Conservation (phyloP, 2,888 invertebrate genomes). For the Phorcus lineatus region DNA sequence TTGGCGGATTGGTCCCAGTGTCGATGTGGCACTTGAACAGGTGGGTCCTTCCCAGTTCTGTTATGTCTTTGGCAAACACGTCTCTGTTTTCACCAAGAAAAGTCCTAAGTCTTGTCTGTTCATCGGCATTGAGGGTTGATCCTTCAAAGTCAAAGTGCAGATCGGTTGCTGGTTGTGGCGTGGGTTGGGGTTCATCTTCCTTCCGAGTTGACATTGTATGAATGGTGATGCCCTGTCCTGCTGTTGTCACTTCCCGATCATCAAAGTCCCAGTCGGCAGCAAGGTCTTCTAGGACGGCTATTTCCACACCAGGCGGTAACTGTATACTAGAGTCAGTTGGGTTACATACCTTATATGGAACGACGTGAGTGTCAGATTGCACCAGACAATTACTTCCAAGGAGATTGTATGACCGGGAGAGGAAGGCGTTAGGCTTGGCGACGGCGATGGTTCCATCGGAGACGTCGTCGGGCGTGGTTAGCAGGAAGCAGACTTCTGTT, state of each 20-base stretch:
- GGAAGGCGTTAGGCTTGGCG: not conserved
- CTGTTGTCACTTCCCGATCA: too few relatives aligned
- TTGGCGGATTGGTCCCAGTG: constrained; percentile 37
- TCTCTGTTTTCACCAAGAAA: not conserved
- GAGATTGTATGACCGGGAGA: not conserved
- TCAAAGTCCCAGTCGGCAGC: not conserved
- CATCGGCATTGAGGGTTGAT: not conserved
- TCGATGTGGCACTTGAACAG: constrained; percentile 41
- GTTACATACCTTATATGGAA: constrained; percentile 31
- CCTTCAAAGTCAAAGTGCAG: constrained; percentile 25
- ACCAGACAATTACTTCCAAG: constrained; percentile 1
- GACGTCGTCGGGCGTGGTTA: not conserved
- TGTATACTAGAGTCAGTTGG: constrained; percentile 32
- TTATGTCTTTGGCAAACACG: constrained; percentile 31
- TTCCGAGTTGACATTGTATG: too few relatives aligned
- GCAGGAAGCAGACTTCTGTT: not conserved
- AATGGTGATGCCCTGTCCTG: too few relatives aligned
- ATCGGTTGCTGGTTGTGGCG: not conserved
- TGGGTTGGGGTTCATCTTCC: too few relatives aligned
- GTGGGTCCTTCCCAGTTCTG: constrained; percentile 38
- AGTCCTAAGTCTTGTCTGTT: not conserved
- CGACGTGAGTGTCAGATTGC: not conserved
- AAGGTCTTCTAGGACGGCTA: constrained; percentile 31
- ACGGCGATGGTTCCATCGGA: not conserved
- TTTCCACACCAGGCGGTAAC: constrained; percentile 29